phyloP scores from a whole-genome alignment of 1,140 invertebrate species.

The Araneus ventricosus region DNA sequence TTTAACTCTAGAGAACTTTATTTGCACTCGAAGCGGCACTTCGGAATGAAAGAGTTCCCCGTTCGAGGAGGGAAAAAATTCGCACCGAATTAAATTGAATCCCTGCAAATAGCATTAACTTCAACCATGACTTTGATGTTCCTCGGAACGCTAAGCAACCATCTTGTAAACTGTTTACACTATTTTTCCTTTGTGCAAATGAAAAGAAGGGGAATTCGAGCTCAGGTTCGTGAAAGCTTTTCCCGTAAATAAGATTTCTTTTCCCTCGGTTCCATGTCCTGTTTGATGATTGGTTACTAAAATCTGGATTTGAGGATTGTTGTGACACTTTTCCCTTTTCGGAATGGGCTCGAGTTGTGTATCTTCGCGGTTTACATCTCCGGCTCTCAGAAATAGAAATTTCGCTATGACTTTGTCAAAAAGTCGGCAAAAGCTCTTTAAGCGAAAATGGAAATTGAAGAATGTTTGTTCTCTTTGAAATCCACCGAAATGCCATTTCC shows the following conservation, averaged over 20 bases:
- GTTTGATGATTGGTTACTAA: conserved; percentile 38
- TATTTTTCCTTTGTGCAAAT: conserved; percentile 2
- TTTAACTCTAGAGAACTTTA: background rate
- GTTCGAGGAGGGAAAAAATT: background rate
- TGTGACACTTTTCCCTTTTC: conserved; percentile 12
- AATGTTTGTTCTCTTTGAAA: background rate
- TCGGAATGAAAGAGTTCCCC: background rate
- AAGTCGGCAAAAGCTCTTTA: background rate
- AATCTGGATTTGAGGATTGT: conserved; percentile 28
- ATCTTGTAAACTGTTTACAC: conserved; percentile 45
- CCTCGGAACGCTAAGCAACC: conserved; percentile 10
- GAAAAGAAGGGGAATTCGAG: background rate
- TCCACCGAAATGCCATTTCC: background rate
- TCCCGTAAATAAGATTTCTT: conserved; percentile 23
- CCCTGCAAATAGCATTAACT: conserved; percentile 52
- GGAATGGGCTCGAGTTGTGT: background rate
- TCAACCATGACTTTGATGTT: conserved; percentile 33
- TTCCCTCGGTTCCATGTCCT: conserved; percentile 15
- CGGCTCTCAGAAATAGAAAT: background rate
- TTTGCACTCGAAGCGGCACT: conserved; percentile 7
- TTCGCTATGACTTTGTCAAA: background rate
- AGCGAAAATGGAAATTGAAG: background rate
- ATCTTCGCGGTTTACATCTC: background rate
- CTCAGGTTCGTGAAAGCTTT: conserved; percentile 1
- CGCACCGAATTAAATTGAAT: conserved; percentile 8